phyloP scores from a whole-genome alignment of 2,888 invertebrate genomes.

The Lucinisca nassula region DNA sequence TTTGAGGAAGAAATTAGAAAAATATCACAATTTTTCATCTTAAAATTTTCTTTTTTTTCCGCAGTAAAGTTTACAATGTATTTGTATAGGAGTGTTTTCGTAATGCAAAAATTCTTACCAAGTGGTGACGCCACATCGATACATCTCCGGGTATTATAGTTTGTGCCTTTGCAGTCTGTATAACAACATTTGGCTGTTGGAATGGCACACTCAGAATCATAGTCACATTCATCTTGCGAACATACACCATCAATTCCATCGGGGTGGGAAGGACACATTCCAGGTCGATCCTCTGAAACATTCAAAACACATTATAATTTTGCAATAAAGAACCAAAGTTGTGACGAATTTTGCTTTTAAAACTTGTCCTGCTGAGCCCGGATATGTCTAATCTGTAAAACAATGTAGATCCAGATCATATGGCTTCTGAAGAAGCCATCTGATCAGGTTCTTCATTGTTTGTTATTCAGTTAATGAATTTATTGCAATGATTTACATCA shows the following conservation, averaged over 20 bases:
- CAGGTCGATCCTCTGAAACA: neutral
- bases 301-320: neutral
- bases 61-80: too few species aligned
- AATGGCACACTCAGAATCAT: neutral
- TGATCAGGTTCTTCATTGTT: too few species aligned
- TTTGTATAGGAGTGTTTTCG: too few species aligned
- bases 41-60: too few species aligned
- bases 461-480: too few species aligned
- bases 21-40: too few species aligned
- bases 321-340: neutral
- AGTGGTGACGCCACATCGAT: neutral
- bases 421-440: too few species aligned
- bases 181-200: neutral
- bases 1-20: too few species aligned
- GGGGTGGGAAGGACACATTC: neutral
- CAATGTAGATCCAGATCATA: too few species aligned
- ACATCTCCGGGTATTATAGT: neutral
- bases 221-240: neutral
- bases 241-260: neutral
- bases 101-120: neutral
- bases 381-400: too few species aligned
- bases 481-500: too few species aligned
- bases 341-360: neutral
- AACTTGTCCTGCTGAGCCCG: too few species aligned
- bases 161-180: neutral